Base-by-base conservation (phyloP, 2,113 vertebrate genomes). In the Todiramphus chloris region DNA sequence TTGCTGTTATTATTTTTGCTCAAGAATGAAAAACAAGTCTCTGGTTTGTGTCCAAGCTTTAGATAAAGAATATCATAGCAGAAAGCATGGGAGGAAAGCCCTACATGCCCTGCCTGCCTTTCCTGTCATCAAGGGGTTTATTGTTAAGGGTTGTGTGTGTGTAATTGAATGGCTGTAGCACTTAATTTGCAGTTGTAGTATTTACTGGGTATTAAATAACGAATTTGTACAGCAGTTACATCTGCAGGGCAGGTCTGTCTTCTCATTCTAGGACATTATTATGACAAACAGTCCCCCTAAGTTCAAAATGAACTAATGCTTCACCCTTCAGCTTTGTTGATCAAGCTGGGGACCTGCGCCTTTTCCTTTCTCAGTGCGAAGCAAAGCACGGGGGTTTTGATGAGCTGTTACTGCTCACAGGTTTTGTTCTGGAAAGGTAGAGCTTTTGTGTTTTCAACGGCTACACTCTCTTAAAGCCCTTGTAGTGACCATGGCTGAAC, bases 1-100 rank as follows among this genome's bases (percentile, higher is more conserved):
- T 93, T 74, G 31, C 50, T 87, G 63, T 68, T 82, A 84, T 91
- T 91, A 60, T 81, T 96, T 95, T 79, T 50, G 1, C 25, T 93
- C 31, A 73, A 73, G 70, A 87, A 76, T 73, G 58, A 87, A 92
- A 93, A 94, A 53, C 64, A 93, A 89, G 41, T 51, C 70, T 50
- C 70, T 87, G 62, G 11, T 87, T 92, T 77, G 68, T 48, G 41
- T 82, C 66, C 89, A 91, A 78, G 77, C n/a, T 72, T 60, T 87
- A 73, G 86, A 87, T 94, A 73, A 95, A 79, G 67, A 69, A 25
- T 41, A 56, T 64, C 23, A 16, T 46, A 78, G 62, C 35, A 79
- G 69, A 72, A 84, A 50, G 11, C 13, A 37, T 33, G 16, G 46
- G 64, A 86, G 73, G 69, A 81, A 93, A 93, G 76, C 39, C 70